Conservation (phyloP, 1,140 invertebrate genomes). For the Probaryconus sp. region DNA sequence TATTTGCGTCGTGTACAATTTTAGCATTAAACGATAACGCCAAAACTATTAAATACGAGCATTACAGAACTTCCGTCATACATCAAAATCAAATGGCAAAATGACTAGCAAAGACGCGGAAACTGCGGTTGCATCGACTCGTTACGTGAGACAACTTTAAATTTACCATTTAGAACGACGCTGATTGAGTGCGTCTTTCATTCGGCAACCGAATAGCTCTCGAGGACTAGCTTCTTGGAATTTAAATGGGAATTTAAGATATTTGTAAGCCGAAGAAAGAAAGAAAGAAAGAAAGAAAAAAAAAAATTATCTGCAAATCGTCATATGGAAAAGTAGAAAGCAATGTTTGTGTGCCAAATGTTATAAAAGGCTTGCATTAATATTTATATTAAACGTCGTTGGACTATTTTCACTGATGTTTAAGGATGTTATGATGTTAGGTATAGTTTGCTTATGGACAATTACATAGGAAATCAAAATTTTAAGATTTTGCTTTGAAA, state of each 20-base stretch:
- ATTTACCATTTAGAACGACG: constrained; percentile 16
- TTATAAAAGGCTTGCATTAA: too few species aligned
- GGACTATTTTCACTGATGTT: too few species aligned
- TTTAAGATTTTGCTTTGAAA: too few species aligned
- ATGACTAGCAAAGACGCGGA: constrained; percentile 18
- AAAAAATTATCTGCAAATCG: background rate
- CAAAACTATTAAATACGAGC: background rate
- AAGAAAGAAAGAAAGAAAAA: too few species aligned
- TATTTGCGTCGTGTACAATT: too few species aligned
- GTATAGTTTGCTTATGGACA: too few species aligned
- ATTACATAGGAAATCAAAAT: too few species aligned
- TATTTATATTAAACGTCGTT: too few species aligned
- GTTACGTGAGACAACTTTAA: constrained; percentile 40
- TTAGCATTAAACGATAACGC: too few species aligned
- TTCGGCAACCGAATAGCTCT: constrained; percentile 16
- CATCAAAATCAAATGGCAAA: constrained; percentile 12
- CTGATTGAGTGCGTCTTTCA: constrained; percentile 20
- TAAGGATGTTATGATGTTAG: too few species aligned
- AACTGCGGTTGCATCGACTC: constrained; percentile 18
- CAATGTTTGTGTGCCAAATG: too few species aligned
- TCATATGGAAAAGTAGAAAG: too few species aligned
- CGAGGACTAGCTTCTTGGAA: constrained; percentile 15
- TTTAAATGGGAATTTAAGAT: constrained; percentile 33
- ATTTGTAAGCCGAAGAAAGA: background rate
- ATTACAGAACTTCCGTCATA: background rate